Base-by-base conservation (phyloP, 2,888 invertebrate species). In the Tipula unca region DNA sequence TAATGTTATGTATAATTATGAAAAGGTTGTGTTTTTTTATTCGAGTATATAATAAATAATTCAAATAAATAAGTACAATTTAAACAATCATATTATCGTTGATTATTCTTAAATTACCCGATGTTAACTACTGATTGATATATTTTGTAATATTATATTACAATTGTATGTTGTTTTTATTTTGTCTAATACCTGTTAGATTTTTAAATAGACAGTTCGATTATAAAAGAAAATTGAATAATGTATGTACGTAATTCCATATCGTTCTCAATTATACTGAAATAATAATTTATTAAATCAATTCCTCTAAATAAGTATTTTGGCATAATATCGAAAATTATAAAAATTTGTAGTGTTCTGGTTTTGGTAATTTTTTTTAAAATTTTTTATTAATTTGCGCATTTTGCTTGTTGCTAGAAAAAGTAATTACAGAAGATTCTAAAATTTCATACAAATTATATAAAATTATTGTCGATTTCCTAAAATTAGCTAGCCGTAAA, bases 381-480 rank as follows among this genome's bases (percentile, higher is more conserved):
- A 32, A 32, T 32, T 32, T 42, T 14, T 42, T 42, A 42, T 42
- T 42, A 42, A 42, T 42, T 42, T 42, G 42, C 42, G 42, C 42
- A 4, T 32, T 42, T 14, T n/a, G 42, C 42, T 42, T 42, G 13
- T 42, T n/a, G 42, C 42, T 42, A 13, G 36, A 36, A 42, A 32
- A 32, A 32, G 32, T 6, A 32, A 42, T n/a, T 42, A 42, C 42
- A 42, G 42, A n/a, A 42, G n/a, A 32, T 32, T 32, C 32, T 32
- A 32, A 32, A n/a, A 48, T 48, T 48, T 17, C 48, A 17, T 48
- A 48, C 3, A 48, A 48, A 48, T 48, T 5, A 48, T 48, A 69
- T 8, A 69, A 69, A 69, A 69, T 69, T 69, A 69, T 69, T 69
- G 69, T 69, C 69, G 69, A 69, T 69, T 69, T 69, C 69, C 69